A percentile compares a stretch with the other conserved stretches of the same genome.
Evolutionary conservation across 2,888 invertebrate genomes (phyloP).

Genomic region (Torymus auratus): DNA sequence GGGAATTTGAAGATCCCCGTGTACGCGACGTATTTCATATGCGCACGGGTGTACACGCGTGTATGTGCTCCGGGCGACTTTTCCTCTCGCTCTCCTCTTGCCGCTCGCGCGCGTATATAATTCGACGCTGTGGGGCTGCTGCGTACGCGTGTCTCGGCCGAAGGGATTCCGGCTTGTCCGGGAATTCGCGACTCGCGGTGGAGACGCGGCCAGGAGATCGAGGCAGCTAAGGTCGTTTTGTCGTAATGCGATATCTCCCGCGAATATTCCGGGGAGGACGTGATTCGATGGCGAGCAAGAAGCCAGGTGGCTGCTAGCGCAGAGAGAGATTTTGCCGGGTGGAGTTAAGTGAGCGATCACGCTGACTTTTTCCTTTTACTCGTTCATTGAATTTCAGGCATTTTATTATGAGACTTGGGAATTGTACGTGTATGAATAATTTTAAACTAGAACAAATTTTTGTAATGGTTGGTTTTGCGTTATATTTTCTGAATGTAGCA

Average conservation of each 20-base stretch:
- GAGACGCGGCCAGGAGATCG: too few species aligned
- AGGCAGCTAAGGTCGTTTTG: constrained; percentile 1
- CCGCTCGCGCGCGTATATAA: not conserved
- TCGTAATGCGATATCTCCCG: constrained; percentile 28
- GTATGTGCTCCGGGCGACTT: constrained; percentile 27
- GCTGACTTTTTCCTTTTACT: too few species aligned
- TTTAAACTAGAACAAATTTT: too few species aligned
- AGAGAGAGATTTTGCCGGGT: too few species aligned
- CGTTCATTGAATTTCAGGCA: too few species aligned
- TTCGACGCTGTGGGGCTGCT: not conserved
- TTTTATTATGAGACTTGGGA: too few species aligned
- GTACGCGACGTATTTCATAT: constrained; percentile 46
- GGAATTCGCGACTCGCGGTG: constrained; percentile 31
- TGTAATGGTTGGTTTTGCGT: too few species aligned
- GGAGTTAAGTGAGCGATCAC: too few species aligned
- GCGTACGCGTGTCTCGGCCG: not conserved
- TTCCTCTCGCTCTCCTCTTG: too few species aligned
- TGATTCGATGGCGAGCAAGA: constrained; percentile 26
- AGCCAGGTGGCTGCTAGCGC: too few species aligned
- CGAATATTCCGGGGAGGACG: constrained; percentile 17
- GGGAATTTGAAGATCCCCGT: constrained; percentile 42
- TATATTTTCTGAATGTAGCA: too few species aligned
- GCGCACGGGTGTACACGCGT: not conserved
- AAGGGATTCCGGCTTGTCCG: constrained; percentile 34
- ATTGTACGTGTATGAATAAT: too few species aligned